Percentiles rank a stretch among this genome's conserved stretches.
Evolutionary conservation across 1,140 invertebrate species (phyloP).

Genomic region (Drosophila kepulauana): DNA sequence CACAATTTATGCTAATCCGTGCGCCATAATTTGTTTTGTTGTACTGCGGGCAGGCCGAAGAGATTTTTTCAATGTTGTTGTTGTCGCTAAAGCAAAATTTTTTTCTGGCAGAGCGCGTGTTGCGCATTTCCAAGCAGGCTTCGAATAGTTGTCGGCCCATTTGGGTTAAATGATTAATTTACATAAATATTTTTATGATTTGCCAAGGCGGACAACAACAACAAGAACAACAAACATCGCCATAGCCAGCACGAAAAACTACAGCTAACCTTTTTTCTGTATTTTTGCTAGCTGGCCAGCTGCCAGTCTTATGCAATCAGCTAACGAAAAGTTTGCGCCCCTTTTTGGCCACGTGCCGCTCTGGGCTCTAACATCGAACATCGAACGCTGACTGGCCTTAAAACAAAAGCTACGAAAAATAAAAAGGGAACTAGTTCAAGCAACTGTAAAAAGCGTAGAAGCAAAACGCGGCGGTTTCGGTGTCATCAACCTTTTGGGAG

Average conservation of each 20-base stretch:
- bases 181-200: conserved; percentile 84
- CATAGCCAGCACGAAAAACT: conserved; percentile 34
- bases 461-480: conserved; percentile 36
- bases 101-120: conserved; percentile 64
- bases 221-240: neutral
- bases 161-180: conserved; percentile 83
- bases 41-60: conserved; percentile 52
- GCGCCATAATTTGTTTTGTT: conserved; percentile 77
- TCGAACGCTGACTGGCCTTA: conserved; percentile 2
- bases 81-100: conserved; percentile 1
- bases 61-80: conserved; percentile 25
- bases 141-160: conserved; percentile 68
- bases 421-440: conserved; percentile 75
- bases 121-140: conserved; percentile 76
- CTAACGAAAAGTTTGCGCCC: conserved; percentile 62
- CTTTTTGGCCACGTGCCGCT: conserved; percentile 53
- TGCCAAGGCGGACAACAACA: conserved; percentile 58
- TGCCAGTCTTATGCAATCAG: conserved; percentile 74
- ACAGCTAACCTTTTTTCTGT: conserved; percentile 9
- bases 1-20: conserved; percentile 80
- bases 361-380: conserved; percentile 37
- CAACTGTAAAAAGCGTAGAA: conserved; percentile 68
- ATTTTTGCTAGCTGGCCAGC: conserved; percentile 45
- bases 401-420: conserved; percentile 5
- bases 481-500: conserved; percentile 76